phyloP scores from a whole-genome alignment of 2,888 invertebrate genomes.

The Volucella inflata region DNA sequence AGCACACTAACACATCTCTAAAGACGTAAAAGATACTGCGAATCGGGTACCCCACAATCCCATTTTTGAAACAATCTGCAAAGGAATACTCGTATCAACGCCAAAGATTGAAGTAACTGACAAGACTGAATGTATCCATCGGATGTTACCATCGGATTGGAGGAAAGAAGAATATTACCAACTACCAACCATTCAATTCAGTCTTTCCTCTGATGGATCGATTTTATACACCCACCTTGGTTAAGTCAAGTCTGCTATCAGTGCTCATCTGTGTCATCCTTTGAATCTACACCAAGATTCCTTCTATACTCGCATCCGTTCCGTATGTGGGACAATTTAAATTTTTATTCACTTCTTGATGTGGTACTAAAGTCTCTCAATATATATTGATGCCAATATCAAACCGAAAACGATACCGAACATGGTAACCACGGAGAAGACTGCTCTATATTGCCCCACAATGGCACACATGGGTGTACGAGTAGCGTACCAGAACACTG shows the following conservation, averaged over 20 bases:
- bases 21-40: not conserved
- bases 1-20: conserved; percentile 32
- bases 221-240: conserved; percentile 46
- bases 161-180: not conserved
- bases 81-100: conserved; percentile 43
- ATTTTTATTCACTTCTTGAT: conserved; percentile 75
- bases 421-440: conserved; percentile 72
- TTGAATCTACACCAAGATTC: conserved; percentile 25
- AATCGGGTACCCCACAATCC: conserved; percentile 3
- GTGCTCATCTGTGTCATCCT: conserved; percentile 61
- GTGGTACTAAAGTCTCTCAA: conserved; percentile 69
- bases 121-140: conserved; percentile 51
- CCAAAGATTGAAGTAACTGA: conserved; percentile 65
- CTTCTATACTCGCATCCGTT: conserved; percentile 35
- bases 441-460: conserved; percentile 37
- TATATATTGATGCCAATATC: conserved; percentile 71
- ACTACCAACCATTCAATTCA: not conserved
- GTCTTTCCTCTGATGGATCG: conserved; percentile 22
- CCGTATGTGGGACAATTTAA: conserved; percentile 72
- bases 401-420: conserved; percentile 75
- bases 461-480: conserved; percentile 39
- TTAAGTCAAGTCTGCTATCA: conserved; percentile 31
- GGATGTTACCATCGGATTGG: conserved; percentile 9
- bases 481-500: conserved; percentile 5
- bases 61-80: not conserved